Evolutionary conservation across 2,797 vertebrate species (phyloP).

Genomic region (Fistularia tabacaria): DNA sequence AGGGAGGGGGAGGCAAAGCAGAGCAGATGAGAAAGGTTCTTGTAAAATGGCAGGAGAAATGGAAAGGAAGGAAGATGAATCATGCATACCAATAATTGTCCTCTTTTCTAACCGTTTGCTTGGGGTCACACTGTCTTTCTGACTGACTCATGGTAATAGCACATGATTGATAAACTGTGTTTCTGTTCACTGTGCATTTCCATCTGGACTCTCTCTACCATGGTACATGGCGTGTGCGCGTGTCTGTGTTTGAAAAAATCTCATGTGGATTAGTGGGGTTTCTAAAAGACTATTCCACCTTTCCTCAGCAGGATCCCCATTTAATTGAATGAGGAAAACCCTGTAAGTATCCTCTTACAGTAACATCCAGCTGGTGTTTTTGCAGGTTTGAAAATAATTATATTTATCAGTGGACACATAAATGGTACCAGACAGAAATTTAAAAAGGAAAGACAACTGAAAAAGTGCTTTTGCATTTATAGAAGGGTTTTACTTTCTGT

Average conservation of each 20-base stretch:
- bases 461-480: too few relatives aligned
- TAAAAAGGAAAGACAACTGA: too few relatives aligned
- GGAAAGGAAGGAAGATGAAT: conserved; percentile 50
- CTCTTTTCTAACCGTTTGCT: conserved; percentile 55
- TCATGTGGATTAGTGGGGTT: conserved; percentile 10
- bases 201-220: conserved; percentile 2
- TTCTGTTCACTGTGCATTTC: conserved; percentile 43
- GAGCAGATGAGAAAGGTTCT: conserved; percentile 47
- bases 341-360: conserved; percentile 15
- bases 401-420: conserved; percentile 11
- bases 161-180: conserved; percentile 59
- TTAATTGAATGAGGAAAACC: conserved; percentile 38
- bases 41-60: conserved; percentile 36
- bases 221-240: conserved; percentile 4
- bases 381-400: conserved; percentile 18
- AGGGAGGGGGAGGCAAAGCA: conserved; percentile 39
- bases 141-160: conserved; percentile 53
- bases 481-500: neutral
- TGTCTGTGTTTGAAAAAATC: conserved; percentile 19
- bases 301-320: conserved; percentile 41
- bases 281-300: conserved; percentile 23
- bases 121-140: conserved; percentile 54
- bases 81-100: conserved; percentile 52
- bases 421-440: too few relatives aligned
- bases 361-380: conserved; percentile 11